A percentile compares a stretch with the other conserved stretches of the same genome.
phyloP scores from a whole-genome alignment of 2,888 invertebrate species.

The Linhomoeus sp. region DNA sequence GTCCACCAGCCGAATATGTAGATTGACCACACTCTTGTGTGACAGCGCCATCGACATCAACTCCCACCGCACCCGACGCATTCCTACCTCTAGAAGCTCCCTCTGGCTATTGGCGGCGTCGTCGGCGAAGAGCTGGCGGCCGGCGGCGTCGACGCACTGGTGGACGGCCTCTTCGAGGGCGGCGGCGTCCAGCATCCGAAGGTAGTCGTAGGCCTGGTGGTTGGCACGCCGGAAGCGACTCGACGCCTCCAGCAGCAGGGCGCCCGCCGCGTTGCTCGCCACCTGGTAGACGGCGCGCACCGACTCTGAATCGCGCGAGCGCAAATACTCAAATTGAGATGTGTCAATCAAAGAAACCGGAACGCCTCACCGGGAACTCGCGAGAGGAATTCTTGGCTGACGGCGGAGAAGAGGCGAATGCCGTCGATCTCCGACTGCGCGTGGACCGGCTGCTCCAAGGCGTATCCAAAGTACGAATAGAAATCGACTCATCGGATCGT shows the following conservation, averaged over 20 bases:
- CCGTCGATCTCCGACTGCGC: conserved; percentile 61
- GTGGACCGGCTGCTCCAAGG: neutral
- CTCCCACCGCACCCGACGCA: no score
- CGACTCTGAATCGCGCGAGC: conserved; percentile 13
- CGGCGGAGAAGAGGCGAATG: conserved; percentile 58
- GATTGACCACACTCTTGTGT: no score
- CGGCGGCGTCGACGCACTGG: conserved; percentile 77
- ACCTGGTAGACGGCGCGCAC: conserved; percentile 42
- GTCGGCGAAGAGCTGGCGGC: conserved; percentile 53
- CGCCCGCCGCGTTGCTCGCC: conserved; percentile 73
- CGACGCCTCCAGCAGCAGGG: conserved; percentile 67
- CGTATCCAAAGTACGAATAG: no score
- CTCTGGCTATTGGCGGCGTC: conserved; percentile 29
- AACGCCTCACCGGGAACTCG: conserved; percentile 42
- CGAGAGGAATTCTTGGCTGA: conserved; percentile 67
- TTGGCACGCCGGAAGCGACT: neutral
- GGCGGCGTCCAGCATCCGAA: conserved; percentile 51
- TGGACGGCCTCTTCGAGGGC: conserved; percentile 59
- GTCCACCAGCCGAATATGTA: no score
- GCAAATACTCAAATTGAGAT: conserved; percentile 2
- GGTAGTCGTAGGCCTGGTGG: neutral
- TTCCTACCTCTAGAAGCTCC: no score
- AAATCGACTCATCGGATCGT: no score
- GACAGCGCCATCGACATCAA: no score
- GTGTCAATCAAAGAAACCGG: neutral